Evolutionary conservation across 2,113 vertebrate genomes (phyloP), one percentile per base, ranked within the genome.

Genomic region (Galeopterus variegatus): DNA sequence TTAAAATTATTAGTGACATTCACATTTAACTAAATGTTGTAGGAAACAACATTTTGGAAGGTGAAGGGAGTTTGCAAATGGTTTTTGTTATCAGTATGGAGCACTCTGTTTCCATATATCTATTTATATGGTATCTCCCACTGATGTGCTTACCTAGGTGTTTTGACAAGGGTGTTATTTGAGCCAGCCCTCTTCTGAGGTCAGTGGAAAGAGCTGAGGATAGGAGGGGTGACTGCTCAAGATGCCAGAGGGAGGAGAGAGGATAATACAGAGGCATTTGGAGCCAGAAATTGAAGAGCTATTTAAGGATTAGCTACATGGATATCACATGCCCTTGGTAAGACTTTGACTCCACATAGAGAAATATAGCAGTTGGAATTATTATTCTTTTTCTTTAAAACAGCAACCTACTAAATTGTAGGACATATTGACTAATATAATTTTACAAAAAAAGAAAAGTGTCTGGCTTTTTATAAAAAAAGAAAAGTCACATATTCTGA

Each of bases 161-260:
- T 96, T 97, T 91, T 96, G 79, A 97, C 86, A 92, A 92, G 95
- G 45, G 70, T 97, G 97, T 93, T 88, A 97, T 98, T 88, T 94
- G 92, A 98, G 88, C 94, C 64, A 72, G 65, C 14, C 45, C 62
- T 86, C 86, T 93, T 96, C 56, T 93, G 93, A 98, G 96, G 97
- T 97, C 97, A 97, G 88, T 90, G 94, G 86, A 90, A 89, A 96
- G 60, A 84, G 85, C 67, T 93, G 60, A 5, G 41, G 26, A 45
- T 4, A 28, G 56, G 83, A 88, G 26, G 48, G 64, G 60, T 79
- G 92, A 65, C 72, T 65, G 77, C 50, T 65, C 15, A 72, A 69
- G 92, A 92, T 97, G 94, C 90, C 94, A 96, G 94, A 90, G 77
- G 60, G 92, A 94, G 85, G 76, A 90, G 70, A 77, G 76, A 92